Evolutionary conservation across 1,140 invertebrate species (phyloP).

Genomic region (Sipha flava): DNA sequence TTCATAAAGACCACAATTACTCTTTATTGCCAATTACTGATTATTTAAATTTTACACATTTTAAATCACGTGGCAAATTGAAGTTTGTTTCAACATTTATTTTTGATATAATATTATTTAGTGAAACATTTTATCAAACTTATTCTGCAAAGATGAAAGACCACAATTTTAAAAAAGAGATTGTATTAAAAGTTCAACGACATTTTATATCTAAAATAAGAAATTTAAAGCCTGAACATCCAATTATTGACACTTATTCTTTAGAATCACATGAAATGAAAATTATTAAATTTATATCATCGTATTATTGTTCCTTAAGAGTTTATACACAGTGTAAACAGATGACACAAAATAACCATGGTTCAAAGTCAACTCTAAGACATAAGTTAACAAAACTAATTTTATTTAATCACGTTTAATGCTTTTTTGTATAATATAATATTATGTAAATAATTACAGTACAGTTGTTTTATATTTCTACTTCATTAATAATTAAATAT

Average conservation of each 20-base stretch:
- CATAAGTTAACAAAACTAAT: not conserved
- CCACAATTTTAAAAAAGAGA: not conserved
- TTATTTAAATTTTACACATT: not conserved
- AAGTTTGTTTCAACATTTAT: not conserved
- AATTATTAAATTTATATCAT: not conserved
- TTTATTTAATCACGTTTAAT: not conserved
- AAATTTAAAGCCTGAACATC: not conserved
- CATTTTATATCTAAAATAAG: not conserved
- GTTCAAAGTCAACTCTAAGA: not conserved
- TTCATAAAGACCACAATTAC: not conserved
- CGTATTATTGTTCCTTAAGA: not conserved
- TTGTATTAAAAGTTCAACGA: not conserved
- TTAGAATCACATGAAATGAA: not conserved
- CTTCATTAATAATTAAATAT: too few relatives aligned
- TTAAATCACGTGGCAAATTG: not conserved
- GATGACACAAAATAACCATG: not conserved
- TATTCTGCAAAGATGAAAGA: not conserved
- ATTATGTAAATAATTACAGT: too few relatives aligned
- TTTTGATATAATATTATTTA: not conserved
- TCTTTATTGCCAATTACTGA: not conserved
- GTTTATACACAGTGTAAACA: not conserved
- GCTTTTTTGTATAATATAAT: too few relatives aligned
- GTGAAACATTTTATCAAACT: not conserved
- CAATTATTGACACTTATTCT: not conserved
- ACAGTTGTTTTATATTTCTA: too few relatives aligned